Evolutionary conservation across 2,888 invertebrate species (phyloP), one percentile per base, ranked within the genome.

Genomic region (Thysanoteuthis rhombus): DNA sequence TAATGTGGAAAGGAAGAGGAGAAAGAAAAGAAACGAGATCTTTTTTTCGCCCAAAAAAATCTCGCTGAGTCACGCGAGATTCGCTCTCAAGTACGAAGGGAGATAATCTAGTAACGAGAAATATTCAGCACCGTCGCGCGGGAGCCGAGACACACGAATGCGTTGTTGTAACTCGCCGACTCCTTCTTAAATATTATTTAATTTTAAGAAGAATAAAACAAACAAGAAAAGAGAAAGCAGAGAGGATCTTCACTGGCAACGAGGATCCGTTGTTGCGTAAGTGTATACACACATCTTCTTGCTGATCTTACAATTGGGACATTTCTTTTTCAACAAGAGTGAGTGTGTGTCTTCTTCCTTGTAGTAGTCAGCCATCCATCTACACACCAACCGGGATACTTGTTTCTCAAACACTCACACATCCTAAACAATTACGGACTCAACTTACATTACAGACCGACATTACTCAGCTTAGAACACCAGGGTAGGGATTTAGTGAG

Each of bases 81-180:
- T 92, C n/a, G n/a, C n/a, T n/a, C 92, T 92, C 92, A 45, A 22
- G 42, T 92, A 36, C 42, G n/a, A 92, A 92, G 92, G 92, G 92
- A 92, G 92, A 92, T n/a, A 39, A 92, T 45, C 92, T 19, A 92
- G 32, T 45, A n/a, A 36, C 91, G 19, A 45, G 92, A 40, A 92
- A 92, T 75, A 58, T 32, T n/a, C n/a, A 36, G 92, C 42, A 45
- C 92, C 92, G 92, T 45, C 92, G 92, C 92, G 92, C 45, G 92
- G 92, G 92, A 92, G 40, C 36, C 75, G 75, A 75, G n/a, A 75
- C 36, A 75, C 75, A 75, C 75, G 75, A 75, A 75, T 75, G 75
- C 75, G n/a, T 75, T 75, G n/a, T 75, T 75, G 75, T 12, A 75
- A 75, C n/a, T 75, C 75, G 75, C 36, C n/a, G n/a, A 75, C 75